A percentile compares a stretch with the other conserved stretches of the same genome.
These are phyloP conservation scores for Illadopsis cleaveri DNA, from an alignment of 2,113 vertebrate genomes.

Conservation along the genomic window DNA sequence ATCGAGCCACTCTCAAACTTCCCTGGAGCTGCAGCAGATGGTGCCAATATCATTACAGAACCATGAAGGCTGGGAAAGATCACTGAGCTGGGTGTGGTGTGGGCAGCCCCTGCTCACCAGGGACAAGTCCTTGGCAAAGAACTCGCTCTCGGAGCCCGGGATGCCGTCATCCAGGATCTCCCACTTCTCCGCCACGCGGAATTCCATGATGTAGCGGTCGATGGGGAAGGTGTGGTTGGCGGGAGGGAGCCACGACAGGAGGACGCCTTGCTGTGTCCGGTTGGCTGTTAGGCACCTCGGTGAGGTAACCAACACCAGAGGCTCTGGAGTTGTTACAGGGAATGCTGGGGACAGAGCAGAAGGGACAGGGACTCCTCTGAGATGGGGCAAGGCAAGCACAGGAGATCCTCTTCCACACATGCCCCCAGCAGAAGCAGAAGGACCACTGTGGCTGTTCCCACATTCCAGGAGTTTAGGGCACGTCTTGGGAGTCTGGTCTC, in stretches of 20 bases:
- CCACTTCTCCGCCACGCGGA: slow-evolving; percentile 94
- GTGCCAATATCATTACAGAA: neutral
- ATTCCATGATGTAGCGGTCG: slow-evolving; percentile 95
- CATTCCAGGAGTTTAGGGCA: neutral
- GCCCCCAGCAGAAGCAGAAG: neutral
- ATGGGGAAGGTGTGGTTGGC: slow-evolving; percentile 96
- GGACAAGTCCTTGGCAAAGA: slow-evolving; percentile 94
- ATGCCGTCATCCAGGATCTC: slow-evolving; percentile 93
- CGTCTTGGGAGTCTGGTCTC: accelerated
- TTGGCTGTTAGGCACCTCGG: slow-evolving; percentile 99
- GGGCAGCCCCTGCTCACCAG: slow-evolving; percentile 78
- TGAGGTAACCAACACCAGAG: slow-evolving; percentile 99
- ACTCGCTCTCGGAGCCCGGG: slow-evolving; percentile 86
- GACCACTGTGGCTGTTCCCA: neutral
- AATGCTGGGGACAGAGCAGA: slow-evolving; percentile 79
- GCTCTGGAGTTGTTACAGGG: slow-evolving; percentile 97
- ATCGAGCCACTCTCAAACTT: neutral
- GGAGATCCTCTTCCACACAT: accelerated
- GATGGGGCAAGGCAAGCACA: neutral
- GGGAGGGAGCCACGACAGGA: slow-evolving; percentile 96
- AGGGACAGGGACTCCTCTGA: neutral
- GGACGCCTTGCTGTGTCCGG: slow-evolving; percentile 97
- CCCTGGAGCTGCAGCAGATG: neutral
- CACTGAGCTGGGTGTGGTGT: accelerated
- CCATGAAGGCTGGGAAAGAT: neutral